These are phyloP conservation scores for Festucalex cinctus DNA, from an alignment of 2,113 vertebrate genomes.

Conservation along the genomic window DNA sequence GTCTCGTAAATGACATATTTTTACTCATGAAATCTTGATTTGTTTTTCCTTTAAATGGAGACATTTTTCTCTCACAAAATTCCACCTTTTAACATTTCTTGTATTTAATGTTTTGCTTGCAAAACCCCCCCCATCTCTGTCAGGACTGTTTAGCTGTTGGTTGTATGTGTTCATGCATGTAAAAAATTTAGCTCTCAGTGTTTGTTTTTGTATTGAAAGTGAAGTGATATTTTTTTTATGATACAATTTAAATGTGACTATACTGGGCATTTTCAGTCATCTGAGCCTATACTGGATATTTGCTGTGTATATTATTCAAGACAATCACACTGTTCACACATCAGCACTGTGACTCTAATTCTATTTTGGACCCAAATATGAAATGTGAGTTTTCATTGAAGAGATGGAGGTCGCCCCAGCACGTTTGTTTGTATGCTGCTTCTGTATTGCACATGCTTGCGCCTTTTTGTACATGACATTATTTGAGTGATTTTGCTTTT, in stretches of 20 bases:
- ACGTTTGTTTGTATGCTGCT: constrained; percentile 21
- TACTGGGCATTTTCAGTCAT: constrained; percentile 14
- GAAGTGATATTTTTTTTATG: constrained; percentile 12
- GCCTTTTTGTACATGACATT: constrained; percentile 12
- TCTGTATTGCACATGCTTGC: constrained; percentile 32
- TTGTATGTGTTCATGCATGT: constrained; percentile 31
- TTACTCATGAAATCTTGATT: no score
- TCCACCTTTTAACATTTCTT: not conserved
- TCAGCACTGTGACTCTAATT: constrained; percentile 34
- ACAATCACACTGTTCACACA: constrained; percentile 60
- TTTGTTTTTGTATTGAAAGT: constrained; percentile 32
- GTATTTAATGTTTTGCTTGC: not conserved
- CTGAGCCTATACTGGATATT: constrained; percentile 42
- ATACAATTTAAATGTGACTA: constrained; percentile 38
- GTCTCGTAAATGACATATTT: no score
- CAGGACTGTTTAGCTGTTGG: not conserved
- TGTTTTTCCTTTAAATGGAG: no score
- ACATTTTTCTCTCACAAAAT: no score
- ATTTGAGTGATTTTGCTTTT: constrained; percentile 10
- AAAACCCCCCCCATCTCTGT: not conserved
- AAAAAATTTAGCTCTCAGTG: constrained; percentile 30
- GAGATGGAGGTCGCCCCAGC: not conserved
- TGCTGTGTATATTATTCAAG: constrained; percentile 25
- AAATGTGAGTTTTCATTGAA: constrained; percentile 40
- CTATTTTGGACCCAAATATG: constrained; percentile 17